Conservation (phyloP, 2,888 invertebrate species). For the Siphonodentalium dalli region DNA sequence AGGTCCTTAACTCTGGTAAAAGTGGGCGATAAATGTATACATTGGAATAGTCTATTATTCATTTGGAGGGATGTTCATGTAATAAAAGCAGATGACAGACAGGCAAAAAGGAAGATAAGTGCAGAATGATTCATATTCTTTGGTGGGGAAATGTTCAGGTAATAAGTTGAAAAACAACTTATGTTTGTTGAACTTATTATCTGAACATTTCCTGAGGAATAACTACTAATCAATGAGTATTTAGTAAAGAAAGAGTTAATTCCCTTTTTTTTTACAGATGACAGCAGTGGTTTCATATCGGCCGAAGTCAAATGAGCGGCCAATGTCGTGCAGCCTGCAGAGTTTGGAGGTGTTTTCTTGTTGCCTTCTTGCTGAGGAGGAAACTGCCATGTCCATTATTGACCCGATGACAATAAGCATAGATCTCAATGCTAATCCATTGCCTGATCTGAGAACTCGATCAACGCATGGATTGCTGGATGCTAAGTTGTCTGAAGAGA, state of each 20-base stretch:
- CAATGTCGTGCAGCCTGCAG: conserved; percentile 85
- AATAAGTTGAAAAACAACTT: too few relatives aligned
- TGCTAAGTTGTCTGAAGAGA: conserved; percentile 43
- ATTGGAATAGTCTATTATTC: too few relatives aligned
- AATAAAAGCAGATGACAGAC: too few relatives aligned
- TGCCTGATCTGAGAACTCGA: conserved; percentile 40
- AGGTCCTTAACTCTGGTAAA: too few relatives aligned
- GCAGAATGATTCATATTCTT: too few relatives aligned
- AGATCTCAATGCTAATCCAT: conserved; percentile 57
- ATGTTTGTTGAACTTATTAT: too few relatives aligned
- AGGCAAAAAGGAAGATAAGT: neutral
- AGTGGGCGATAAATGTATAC: neutral
- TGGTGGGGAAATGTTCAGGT: too few relatives aligned
- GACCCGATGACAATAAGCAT: conserved; percentile 82
- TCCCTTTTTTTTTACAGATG: conserved; percentile 69
- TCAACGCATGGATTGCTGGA: conserved; percentile 50
- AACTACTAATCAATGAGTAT: too few relatives aligned
- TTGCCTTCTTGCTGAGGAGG: conserved; percentile 87
- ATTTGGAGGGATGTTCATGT: too few relatives aligned
- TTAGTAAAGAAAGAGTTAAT: neutral
- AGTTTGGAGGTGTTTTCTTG: conserved; percentile 92
- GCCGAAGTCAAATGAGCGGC: conserved; percentile 74
- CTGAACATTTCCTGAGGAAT: too few relatives aligned
- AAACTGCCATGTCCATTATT: conserved; percentile 91
- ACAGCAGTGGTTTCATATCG: conserved; percentile 87